phyloP scores from a whole-genome alignment of 2,797 vertebrate genomes.

The Sylvia borin region DNA sequence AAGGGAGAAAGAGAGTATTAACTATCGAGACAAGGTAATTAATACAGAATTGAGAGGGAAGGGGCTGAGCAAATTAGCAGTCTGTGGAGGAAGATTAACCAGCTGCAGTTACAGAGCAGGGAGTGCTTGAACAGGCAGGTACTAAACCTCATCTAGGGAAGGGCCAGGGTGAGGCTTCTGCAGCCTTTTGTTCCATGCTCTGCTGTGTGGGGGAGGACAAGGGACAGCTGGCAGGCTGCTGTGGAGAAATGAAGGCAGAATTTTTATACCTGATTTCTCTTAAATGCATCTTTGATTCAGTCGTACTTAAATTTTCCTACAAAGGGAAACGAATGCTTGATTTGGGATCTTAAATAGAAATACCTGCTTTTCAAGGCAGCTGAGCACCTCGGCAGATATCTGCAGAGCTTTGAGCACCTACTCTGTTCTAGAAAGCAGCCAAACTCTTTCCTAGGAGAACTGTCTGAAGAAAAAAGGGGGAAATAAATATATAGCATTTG shows the following conservation, averaged over 20 bases:
- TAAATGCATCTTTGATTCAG: background rate
- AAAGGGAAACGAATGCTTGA: background rate
- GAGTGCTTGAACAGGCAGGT: background rate
- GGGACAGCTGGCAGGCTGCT: background rate
- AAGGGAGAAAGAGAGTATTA: background rate
- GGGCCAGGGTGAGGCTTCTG: background rate
- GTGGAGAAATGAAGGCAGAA: background rate
- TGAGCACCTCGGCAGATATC: background rate
- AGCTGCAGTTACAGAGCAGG: background rate
- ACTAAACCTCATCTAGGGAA: background rate
- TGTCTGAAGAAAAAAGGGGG: background rate
- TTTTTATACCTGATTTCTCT: background rate
- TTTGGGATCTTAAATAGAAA: background rate
- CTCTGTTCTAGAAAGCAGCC: background rate
- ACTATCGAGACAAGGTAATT: background rate
- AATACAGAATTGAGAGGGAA: background rate
- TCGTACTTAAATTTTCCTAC: background rate
- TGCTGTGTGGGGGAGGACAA: background rate
- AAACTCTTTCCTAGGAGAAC: background rate
- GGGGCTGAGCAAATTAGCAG: conserved; percentile 20
- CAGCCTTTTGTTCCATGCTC: background rate
- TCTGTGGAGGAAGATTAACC: conserved; percentile 15
- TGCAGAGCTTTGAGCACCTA: background rate
- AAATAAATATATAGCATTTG: background rate
- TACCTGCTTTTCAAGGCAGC: background rate